A percentile compares a stretch with the other conserved stretches of the same genome.
Conservation (phyloP, 2,113 vertebrate genomes). For the Peromyscus leucopus region DNA sequence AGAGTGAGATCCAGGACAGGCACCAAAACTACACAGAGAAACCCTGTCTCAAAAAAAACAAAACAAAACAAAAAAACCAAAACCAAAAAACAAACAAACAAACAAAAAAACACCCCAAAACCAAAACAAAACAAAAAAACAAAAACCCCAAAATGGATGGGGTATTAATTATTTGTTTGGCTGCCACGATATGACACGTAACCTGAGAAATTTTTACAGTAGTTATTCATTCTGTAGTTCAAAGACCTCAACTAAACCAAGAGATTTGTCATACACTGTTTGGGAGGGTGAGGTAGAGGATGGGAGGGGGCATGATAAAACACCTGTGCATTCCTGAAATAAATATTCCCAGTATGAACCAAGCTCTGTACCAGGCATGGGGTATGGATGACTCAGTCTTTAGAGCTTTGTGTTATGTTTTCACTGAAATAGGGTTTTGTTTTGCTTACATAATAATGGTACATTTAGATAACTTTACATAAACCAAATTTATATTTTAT, state of each 20-base stretch:
- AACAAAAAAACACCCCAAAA: no score
- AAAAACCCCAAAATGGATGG: not conserved
- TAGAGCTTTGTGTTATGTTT: slow-evolving; percentile 43
- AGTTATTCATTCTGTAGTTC: slow-evolving; percentile 35
- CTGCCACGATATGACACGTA: not conserved
- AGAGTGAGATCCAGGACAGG: no score
- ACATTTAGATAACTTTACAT: slow-evolving; percentile 44
- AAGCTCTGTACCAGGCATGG: not conserved
- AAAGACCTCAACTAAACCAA: slow-evolving; percentile 40
- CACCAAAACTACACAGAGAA: no score
- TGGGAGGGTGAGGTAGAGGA: not conserved
- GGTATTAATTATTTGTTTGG: not conserved
- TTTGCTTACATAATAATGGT: slow-evolving; percentile 41
- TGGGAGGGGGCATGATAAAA: slow-evolving; percentile 22
- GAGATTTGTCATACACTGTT: slow-evolving; percentile 14
- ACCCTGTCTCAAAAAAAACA: no score
- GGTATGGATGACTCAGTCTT: not conserved
- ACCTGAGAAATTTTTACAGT: not conserved
- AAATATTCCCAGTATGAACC: not conserved
- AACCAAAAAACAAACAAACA: no score
- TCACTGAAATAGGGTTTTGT: slow-evolving; percentile 48
- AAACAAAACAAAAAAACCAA: no score
- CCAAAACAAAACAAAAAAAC: not conserved
- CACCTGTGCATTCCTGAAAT: slow-evolving; percentile 48
- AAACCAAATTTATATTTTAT: slow-evolving; percentile 64